Base-by-base conservation (phyloP, 1,140 invertebrate species). In the Sminthurides bifidus region DNA sequence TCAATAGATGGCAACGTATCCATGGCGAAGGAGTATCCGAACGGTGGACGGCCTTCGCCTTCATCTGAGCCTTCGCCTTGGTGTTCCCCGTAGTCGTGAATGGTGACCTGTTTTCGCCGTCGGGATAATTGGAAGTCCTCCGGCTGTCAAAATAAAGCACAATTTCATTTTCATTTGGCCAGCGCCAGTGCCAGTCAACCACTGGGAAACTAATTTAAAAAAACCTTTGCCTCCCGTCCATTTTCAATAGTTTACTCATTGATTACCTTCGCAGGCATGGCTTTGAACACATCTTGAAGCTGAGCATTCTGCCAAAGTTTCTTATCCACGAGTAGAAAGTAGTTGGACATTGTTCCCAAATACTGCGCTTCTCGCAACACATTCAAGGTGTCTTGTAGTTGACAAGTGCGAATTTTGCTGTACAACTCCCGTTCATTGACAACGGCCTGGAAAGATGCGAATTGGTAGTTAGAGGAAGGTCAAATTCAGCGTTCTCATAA, bases 341-440 rank as follows among this genome's bases (percentile, higher is more conserved):
- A 61, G 40, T 58, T 56, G 14, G 52, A 49, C 2, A 40, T 59
- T 30, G 46, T 40, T 3, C 52, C 60, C 8, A 58, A 43, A 15
- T 44, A 51, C 10, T 65, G 57, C 2, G 43, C 54, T 43, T 60
- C 59, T 52, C 38, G 52, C 2, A 46, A 21, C 5, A 52, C 54
- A 1, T 38, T 12, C n/a, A 65, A 50, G 48, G 61, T 59, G 35
- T 61, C 58, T 56, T 61, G 57, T 17, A 61, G 43, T n/a, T 52
- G 30, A 46, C 61, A 63, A 30, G 51, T 41, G 37, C 54, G 52
- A 15, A 63, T 38, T 10, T 55, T n/a, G n/a, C 26, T n/a, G 33
- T 63, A 63, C 29, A 63, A 54, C 38, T 60, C 54, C 21, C 24
- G 26, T 37, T 63, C 61, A 14, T 44, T 40, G 17, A 60, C 52